Conservation (phyloP, 30 jellyfish, hydroid and myxozoan species). For the Hydractinia symbiolongicarpus region DNA sequence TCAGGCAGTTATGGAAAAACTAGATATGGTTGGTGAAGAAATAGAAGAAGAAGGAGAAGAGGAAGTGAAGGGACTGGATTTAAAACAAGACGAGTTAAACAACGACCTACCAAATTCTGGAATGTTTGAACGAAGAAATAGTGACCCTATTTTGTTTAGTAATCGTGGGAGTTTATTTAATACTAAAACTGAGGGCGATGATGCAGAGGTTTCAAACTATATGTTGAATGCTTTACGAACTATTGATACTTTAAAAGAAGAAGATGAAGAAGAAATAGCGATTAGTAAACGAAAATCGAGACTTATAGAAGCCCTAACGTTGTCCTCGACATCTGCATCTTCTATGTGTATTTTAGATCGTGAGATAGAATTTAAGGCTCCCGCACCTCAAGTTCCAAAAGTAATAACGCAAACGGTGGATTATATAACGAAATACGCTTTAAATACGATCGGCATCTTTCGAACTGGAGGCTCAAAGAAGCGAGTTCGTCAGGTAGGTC, state of each 20-base stretch:
- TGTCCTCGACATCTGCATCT: conserved; percentile 94
- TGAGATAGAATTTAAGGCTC: conserved; percentile 71
- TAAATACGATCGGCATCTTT: conserved; percentile 73
- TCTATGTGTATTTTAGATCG: conserved; percentile 80
- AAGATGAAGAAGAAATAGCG: conserved; percentile 34
- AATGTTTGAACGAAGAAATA: conserved; percentile 16
- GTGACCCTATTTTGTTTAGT: conserved; percentile 11
- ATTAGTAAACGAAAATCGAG: conserved; percentile 65
- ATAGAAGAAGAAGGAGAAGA: neutral
- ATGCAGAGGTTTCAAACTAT: conserved; percentile 12
- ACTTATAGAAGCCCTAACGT: conserved; percentile 76
- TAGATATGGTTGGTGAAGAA: conserved; percentile 3
- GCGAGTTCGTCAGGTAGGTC: conserved; percentile 87
- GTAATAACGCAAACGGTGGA: conserved; percentile 56
- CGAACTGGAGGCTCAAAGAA: conserved; percentile 94
- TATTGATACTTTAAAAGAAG: conserved; percentile 37
- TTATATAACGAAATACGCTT: conserved; percentile 61
- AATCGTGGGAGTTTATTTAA: neutral
- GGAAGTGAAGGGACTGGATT: neutral
- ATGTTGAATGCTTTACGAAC: conserved; percentile 19
- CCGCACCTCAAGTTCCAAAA: conserved; percentile 77
- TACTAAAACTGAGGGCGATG: conserved; percentile 5
- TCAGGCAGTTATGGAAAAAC: conserved; percentile 24
- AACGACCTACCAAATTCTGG: conserved; percentile 30
- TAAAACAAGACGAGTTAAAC: neutral